Percentiles rank a stretch among this genome's conserved stretches.
These are phyloP conservation scores for Luscinia luscinia DNA, from an alignment of 2,797 vertebrate species.

Conservation along the genomic window DNA sequence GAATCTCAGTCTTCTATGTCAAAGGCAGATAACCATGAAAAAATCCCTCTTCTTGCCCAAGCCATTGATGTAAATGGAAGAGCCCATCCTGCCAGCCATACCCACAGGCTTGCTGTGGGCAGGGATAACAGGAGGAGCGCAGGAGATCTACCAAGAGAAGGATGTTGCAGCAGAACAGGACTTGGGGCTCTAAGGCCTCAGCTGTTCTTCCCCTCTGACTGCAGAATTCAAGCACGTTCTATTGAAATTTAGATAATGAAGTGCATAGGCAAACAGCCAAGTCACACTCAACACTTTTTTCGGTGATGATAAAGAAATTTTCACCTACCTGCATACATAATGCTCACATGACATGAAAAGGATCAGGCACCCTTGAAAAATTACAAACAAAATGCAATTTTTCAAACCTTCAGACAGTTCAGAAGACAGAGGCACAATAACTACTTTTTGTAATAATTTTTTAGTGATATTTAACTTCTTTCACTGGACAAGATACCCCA, in stretches of 20 bases:
- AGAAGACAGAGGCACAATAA: neutral
- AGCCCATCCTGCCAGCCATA: neutral
- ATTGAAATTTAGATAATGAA: neutral
- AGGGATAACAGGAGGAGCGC: neutral
- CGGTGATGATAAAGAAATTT: neutral
- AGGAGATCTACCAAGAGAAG: neutral
- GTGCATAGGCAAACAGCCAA: neutral
- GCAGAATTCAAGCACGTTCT: neutral
- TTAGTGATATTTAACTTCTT: neutral
- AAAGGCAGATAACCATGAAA: neutral
- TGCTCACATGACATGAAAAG: neutral
- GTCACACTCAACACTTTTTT: neutral
- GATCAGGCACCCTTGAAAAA: neutral
- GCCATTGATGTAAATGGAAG: neutral
- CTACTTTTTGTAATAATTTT: neutral
- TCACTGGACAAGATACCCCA: neutral
- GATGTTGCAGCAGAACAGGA: neutral
- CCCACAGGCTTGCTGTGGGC: too few species aligned
- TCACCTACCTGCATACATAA: neutral
- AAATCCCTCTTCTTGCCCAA: neutral
- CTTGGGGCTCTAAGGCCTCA: neutral
- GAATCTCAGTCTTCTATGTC: neutral
- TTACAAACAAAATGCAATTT: neutral
- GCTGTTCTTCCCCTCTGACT: neutral
- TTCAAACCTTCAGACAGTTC: neutral